A percentile compares a stretch with the other conserved stretches of the same genome.
These are phyloP conservation scores for Sebastiscus albofasciatus DNA, from an alignment of 2,797 vertebrate species.

Conservation along the genomic window DNA sequence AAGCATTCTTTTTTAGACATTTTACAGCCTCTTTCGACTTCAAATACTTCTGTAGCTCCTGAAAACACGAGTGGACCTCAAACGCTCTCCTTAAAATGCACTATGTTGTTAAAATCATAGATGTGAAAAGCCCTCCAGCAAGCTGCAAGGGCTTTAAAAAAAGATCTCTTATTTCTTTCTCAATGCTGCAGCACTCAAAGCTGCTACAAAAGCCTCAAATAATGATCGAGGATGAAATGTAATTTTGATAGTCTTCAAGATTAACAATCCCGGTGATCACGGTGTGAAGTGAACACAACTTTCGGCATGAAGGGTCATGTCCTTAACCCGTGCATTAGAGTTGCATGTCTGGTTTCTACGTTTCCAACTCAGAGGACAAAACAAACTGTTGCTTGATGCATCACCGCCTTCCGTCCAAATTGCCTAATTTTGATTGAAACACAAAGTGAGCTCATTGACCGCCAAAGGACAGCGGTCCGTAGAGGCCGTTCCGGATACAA, in stretches of 20 bases:
- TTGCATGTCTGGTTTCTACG: conserved; percentile 9
- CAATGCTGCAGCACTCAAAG: background rate
- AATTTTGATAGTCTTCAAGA: conserved; percentile 26
- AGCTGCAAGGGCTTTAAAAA: conserved; percentile 22
- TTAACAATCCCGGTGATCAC: conserved; percentile 17
- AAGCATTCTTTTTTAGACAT: background rate
- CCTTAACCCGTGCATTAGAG: background rate
- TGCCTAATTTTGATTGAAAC: conserved; percentile 66
- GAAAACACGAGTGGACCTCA: background rate
- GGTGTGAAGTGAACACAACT: background rate
- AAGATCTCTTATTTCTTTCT: conserved; percentile 1
- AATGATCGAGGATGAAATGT: conserved; percentile 32
- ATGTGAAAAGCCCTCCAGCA: conserved; percentile 29
- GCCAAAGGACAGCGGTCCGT: conserved; percentile 61
- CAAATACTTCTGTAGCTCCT: background rate
- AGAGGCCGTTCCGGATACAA: conserved; percentile 48
- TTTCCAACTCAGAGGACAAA: conserved; percentile 47
- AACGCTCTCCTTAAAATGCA: background rate
- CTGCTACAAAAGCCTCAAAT: conserved; percentile 13
- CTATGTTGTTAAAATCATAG: background rate
- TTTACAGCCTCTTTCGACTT: background rate
- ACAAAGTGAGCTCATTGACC: conserved; percentile 66
- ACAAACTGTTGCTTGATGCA: conserved; percentile 44
- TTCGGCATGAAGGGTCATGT: background rate
- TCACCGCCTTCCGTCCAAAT: conserved; percentile 49